phyloP scores from a whole-genome alignment of 2,797 vertebrate genomes.

The Telmatherina bonti region DNA sequence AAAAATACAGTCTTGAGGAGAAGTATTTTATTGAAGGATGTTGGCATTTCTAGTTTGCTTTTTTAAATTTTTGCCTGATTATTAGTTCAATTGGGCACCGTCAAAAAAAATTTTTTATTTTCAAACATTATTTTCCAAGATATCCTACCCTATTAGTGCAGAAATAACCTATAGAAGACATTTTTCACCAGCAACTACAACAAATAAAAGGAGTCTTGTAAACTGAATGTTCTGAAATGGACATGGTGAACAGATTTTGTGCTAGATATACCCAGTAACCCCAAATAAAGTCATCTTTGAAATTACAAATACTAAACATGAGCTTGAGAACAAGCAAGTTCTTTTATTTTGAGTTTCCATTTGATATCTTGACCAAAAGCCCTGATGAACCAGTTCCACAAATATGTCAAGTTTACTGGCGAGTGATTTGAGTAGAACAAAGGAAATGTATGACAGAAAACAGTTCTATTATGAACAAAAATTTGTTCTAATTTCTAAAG shows the following conservation, averaged over 20 bases:
- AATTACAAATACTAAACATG: not conserved
- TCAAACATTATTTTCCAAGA: no score
- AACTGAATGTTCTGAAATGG: not conserved
- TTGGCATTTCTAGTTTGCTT: no score
- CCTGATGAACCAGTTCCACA: conserved; percentile 1
- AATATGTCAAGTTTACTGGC: conserved; percentile 9
- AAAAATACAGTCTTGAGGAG: not conserved
- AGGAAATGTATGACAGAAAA: not conserved
- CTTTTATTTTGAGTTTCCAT: conserved; percentile 27
- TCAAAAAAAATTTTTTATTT: no score
- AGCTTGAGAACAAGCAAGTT: not conserved
- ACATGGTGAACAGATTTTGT: not conserved
- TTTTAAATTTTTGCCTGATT: no score
- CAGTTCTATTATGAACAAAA: conserved; percentile 15
- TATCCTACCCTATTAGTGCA: no score
- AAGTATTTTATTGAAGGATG: no score
- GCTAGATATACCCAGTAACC: not conserved
- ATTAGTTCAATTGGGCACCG: no score
- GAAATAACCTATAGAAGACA: no score
- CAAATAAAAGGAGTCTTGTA: not conserved
- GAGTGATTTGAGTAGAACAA: conserved; percentile 10
- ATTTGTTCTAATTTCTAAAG: conserved; percentile 43
- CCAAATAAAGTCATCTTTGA: not conserved
- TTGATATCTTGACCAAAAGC: conserved; percentile 23
- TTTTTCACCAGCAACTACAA: not conserved